phyloP scores from a whole-genome alignment of 2,113 vertebrate species.

The zebrafish (Danio rerio) region DNA sequence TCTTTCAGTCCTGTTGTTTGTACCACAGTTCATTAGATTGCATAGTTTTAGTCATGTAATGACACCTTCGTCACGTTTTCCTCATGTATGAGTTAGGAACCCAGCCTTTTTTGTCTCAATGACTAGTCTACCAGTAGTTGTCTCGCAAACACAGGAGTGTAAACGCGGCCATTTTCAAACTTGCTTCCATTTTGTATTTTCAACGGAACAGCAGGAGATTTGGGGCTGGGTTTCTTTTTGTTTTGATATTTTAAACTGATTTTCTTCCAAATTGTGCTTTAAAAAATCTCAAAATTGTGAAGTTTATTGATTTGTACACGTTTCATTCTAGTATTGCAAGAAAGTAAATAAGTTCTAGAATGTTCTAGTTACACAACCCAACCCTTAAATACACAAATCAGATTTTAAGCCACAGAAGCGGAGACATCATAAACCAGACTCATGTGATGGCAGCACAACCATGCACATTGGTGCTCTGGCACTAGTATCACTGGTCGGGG shows the following conservation, averaged over 20 bases:
- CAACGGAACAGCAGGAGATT: constrained; percentile 61
- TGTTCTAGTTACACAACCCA: neutral
- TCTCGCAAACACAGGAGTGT: constrained; percentile 30
- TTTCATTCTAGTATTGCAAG: neutral
- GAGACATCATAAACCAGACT: constrained; percentile 6
- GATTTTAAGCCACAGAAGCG: neutral
- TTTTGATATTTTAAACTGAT: constrained; percentile 7
- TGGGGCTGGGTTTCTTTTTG: constrained; percentile 29
- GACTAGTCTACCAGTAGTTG: constrained; percentile 47
- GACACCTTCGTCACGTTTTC: neutral
- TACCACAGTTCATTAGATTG: neutral
- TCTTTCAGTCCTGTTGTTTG: neutral
- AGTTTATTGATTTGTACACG: neutral
- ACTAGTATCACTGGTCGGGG: constrained; percentile 64
- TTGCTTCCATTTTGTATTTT: constrained; percentile 76
- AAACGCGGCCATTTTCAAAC: constrained; percentile 73
- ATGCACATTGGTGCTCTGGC: constrained; percentile 25
- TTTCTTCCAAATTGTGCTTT: constrained; percentile 6
- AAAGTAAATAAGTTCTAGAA: constrained; percentile 24
- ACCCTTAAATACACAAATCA: neutral
- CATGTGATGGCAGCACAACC: constrained; percentile 15
- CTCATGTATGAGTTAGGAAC: constrained; percentile 49
- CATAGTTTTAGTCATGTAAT: constrained; percentile 5
- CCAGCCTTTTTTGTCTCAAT: constrained; percentile 36
- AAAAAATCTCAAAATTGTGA: neutral